Base-by-base conservation (phyloP, 2,113 vertebrate species). In the Anolis sagrei region DNA sequence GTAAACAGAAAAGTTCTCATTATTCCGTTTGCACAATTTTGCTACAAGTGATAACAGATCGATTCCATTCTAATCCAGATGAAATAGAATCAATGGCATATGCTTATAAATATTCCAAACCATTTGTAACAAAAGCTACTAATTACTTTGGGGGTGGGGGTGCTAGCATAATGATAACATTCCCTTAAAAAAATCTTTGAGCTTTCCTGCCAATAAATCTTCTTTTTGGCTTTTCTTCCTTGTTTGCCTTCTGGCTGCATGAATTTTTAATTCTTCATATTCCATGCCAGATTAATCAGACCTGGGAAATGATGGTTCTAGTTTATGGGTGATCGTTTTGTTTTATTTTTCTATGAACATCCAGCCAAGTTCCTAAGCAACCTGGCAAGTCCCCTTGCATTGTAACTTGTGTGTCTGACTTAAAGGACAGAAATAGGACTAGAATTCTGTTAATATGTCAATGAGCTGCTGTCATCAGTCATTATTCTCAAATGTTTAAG, bases 1-100 rank as follows among this genome's bases (percentile, higher is more conserved):
- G 98, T 98, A 92, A 91, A 62, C 0, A 21, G 14, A 74, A 83
- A 64, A 9, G 61, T n/a, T 39, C 14, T 8, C 69, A 51, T 54
- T 73, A 25, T 72, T 36, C 14, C 84, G 73, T n/a, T 85, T 1
- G 51, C 39, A 27, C 54, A 62, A 62, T 23, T 19, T 21, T 44
- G 54, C 36, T 10, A 13, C 34, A 18, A 18, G 3, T 36, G 34
- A 44, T 36, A 11, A 78, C 19, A 80, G 73, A 34, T 2, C 36
- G 83, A 3, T 62, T 44, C 25, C 21, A 48, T 0, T 16, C 21
- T 27, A 27, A 44, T 69, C 16, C 54, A 32, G 66, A 75, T 29
- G 25, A 25, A 54, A 86, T 58, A 16, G 10, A 34, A 19, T 66
- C n/a, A n/a, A 54, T 54, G 2, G 14, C 61, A 4, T 76, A 8